A percentile compares a stretch with the other conserved stretches of the same genome.
These are phyloP conservation scores for Nomada ruficornis DNA, from an alignment of 2,888 invertebrate genomes.

Conservation along the genomic window DNA sequence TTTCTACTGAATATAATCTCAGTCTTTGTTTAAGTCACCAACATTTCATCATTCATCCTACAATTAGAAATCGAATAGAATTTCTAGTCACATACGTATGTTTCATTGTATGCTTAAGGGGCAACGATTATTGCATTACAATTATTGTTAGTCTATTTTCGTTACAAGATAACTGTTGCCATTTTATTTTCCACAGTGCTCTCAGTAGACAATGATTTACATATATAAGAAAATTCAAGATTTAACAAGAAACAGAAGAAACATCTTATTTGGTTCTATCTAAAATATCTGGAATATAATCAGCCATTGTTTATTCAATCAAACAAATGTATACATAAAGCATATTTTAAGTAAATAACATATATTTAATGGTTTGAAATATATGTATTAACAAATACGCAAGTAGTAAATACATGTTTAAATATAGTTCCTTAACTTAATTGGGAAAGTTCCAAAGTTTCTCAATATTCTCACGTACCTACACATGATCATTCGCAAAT, in stretches of 20 bases:
- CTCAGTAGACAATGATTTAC: background rate
- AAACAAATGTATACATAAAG: background rate
- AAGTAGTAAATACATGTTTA: no score
- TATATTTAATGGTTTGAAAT: no score
- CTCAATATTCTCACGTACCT: no score
- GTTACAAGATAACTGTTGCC: background rate
- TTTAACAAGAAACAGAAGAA: background rate
- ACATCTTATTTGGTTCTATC: background rate
- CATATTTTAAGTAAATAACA: background rate
- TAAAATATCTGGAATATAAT: background rate
- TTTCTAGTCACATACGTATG: slow-evolving; percentile 15
- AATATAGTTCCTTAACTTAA: no score
- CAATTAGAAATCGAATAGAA: slow-evolving; percentile 5
- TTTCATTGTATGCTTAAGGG: slow-evolving; percentile 13
- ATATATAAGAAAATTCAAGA: background rate
- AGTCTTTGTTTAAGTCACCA: slow-evolving; percentile 2
- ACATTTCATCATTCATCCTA: background rate
- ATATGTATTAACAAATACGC: no score
- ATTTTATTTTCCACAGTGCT: background rate
- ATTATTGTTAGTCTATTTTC: background rate
- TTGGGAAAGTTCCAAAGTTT: no score
- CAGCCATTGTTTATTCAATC: background rate
- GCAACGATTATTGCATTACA: slow-evolving; percentile 12
- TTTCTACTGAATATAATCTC: background rate
- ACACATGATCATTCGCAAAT: no score